phyloP scores from a whole-genome alignment of 2,797 vertebrate species.

The Coendou prehensilis region DNA sequence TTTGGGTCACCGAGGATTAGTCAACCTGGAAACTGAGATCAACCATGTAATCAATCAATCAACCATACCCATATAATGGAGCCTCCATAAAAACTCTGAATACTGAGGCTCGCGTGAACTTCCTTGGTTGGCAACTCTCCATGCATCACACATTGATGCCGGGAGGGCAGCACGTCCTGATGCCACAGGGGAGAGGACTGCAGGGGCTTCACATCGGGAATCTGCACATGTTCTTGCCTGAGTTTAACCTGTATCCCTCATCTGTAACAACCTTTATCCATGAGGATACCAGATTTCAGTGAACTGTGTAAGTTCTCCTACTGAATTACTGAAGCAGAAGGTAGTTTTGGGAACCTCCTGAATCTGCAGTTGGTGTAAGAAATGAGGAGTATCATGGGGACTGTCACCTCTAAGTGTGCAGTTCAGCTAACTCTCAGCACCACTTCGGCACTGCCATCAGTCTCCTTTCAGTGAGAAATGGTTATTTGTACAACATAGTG shows the following conservation, averaged over 20 bases:
- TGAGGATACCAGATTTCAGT: neutral
- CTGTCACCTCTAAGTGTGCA: neutral
- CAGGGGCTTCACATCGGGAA: neutral
- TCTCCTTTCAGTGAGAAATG: neutral
- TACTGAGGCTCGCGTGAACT: neutral
- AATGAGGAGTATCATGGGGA: neutral
- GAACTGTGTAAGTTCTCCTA: neutral
- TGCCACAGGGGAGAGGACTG: fast-evolving
- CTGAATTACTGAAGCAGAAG: neutral
- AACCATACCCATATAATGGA: neutral
- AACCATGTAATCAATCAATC: neutral
- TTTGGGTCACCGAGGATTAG: neutral
- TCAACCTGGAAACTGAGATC: slow-evolving; percentile 19
- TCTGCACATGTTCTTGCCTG: neutral
- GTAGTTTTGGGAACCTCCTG: neutral
- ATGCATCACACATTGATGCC: neutral
- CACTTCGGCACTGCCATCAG: neutral
- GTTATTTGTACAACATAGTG: neutral
- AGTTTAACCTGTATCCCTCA: neutral
- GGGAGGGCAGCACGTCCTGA: neutral
- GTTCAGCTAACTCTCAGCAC: neutral
- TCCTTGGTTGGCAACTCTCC: neutral
- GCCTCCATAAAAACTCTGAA: neutral
- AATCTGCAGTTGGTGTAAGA: neutral
- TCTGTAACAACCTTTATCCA: neutral